Conservation (phyloP, 2,888 invertebrate genomes). For the Nymphalis c-album region DNA sequence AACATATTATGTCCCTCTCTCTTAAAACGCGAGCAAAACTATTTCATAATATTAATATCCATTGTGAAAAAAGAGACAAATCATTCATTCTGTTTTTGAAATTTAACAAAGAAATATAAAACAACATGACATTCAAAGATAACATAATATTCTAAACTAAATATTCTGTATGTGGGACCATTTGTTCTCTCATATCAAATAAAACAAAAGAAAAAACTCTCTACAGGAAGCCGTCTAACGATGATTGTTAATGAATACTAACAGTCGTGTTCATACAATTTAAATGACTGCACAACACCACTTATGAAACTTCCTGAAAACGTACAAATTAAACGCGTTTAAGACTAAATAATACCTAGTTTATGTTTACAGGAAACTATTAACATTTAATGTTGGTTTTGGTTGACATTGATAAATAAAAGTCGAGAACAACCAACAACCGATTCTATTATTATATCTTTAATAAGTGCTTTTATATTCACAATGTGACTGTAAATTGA, state of each 20-base stretch:
- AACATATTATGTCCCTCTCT: too few relatives aligned
- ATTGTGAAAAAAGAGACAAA: too few relatives aligned
- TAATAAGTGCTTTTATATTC: too few relatives aligned
- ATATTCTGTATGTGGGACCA: conserved; percentile 10
- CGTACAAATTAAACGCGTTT: background rate
- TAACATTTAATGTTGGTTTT: too few relatives aligned
- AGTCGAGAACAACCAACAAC: too few relatives aligned
- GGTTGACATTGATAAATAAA: too few relatives aligned
- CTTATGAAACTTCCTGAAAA: conserved; percentile 8
- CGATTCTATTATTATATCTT: too few relatives aligned
- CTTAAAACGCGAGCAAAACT: too few relatives aligned
- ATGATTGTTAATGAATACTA: conserved; percentile 39
- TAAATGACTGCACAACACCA: conserved; percentile 5
- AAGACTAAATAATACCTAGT: too few relatives aligned
- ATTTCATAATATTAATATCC: too few relatives aligned
- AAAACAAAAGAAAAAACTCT: conserved; percentile 21
- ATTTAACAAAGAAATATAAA: background rate
- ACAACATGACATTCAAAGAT: background rate
- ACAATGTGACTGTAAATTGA: too few relatives aligned
- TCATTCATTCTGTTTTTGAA: too few relatives aligned
- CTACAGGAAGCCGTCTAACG: conserved; percentile 35
- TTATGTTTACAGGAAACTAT: background rate
- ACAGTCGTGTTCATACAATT: conserved; percentile 27
- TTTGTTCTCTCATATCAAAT: background rate
- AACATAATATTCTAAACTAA: background rate